phyloP scores from a whole-genome alignment of 2,888 invertebrate species.

The Aproaerema taeniolella region DNA sequence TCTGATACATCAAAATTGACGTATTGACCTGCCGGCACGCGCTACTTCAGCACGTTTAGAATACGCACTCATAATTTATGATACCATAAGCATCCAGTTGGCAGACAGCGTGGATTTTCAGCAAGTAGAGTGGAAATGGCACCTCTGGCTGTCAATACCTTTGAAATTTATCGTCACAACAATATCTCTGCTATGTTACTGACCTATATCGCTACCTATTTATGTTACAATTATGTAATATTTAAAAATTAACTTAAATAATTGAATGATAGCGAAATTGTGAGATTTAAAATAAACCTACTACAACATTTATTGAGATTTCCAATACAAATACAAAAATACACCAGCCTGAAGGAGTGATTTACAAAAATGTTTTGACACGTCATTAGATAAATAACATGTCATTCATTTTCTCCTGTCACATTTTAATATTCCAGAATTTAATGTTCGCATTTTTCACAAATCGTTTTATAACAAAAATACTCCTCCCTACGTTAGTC shows the following conservation, averaged over 20 bases:
- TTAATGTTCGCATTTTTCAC: constrained; percentile 16
- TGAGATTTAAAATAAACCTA: neutral
- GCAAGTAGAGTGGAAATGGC: constrained; percentile 45
- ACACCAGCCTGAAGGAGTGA: neutral
- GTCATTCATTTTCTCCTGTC: constrained; percentile 11
- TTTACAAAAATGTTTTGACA: constrained; percentile 12
- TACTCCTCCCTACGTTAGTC: constrained; percentile 11
- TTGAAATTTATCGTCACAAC: constrained; percentile 29
- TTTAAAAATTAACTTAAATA: neutral
- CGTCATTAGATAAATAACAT: constrained; percentile 13
- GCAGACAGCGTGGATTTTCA: constrained; percentile 34
- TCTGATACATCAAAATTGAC: too few species aligned
- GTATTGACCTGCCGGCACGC: too few species aligned
- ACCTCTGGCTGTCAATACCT: constrained; percentile 32
- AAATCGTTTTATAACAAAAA: constrained; percentile 20
- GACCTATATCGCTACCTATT: constrained; percentile 4
- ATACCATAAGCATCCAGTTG: constrained; percentile 23
- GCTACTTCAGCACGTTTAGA: too few species aligned
- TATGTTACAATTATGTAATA: neutral
- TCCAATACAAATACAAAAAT: neutral
- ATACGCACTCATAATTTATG: neutral
- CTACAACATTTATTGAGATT: neutral
- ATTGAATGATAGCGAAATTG: neutral
- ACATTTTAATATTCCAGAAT: constrained; percentile 20
- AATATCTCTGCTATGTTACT: constrained; percentile 6